Base-by-base conservation (phyloP, 1,140 invertebrate genomes). In the Globodera ellingtonae region DNA sequence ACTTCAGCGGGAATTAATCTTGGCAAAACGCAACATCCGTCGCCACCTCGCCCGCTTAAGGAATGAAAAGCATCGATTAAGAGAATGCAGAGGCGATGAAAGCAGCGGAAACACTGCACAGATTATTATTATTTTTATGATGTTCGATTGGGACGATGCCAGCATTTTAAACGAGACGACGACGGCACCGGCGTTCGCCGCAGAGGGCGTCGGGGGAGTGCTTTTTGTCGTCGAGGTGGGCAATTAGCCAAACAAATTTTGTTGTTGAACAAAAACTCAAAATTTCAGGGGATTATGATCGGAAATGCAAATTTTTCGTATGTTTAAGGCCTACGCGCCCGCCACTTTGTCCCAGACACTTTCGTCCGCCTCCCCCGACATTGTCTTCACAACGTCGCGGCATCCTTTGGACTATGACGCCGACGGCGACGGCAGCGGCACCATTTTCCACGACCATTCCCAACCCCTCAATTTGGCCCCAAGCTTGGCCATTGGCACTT, bases 401-500 rank as follows among this genome's bases (percentile, higher is more conserved):
- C 56, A 6, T 2, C 10, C 18, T 18, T 10, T 13, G 56, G 5
- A 18, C 15, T 62, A 62, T 62, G 56, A 18, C 15, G 6, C 15
- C 52, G 52, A 15, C 52, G 15, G 8, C 18, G 56, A 15, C 56
- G 18, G 3, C 18, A 62, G 56, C 56, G 18, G 56, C 56, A 62
- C 3, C 56, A 62, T 62, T 62, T 62, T 62, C 56, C 18, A 4
- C 15, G 10, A 62, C 56, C 10, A 62, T 62, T 13, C 56, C 15
- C 13, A 62, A 3, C 56, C 56, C 9, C 47, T 82, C 46, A 67
- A 47, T n/a, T 35, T 84, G 21, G 75, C 69, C 24, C 79, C 83
- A 62, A 83, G 77, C 7, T 67, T 89, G 67, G 65, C 72, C 59
- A 83, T 89, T 46, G 87, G 87, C 6, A 72, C 75, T 6, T 47